Conservation (phyloP, 1,140 invertebrate genomes). For the Scaptomyza graminum region DNA sequence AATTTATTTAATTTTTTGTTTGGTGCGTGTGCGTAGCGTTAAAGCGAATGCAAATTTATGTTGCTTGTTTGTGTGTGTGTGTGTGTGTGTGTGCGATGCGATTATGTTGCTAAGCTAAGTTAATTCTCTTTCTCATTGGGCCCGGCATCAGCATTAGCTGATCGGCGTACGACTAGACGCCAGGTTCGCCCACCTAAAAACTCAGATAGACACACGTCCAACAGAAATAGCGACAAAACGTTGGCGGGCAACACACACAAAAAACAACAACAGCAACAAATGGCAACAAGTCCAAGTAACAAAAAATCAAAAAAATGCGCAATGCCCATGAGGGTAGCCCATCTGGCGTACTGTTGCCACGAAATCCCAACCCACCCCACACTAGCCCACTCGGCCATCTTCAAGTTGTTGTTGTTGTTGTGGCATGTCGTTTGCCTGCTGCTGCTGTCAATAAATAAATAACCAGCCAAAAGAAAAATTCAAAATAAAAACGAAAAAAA, state of each 20-base stretch:
- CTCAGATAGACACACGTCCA: conserved; percentile 28
- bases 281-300: conserved; percentile 57
- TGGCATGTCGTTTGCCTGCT: conserved; percentile 4
- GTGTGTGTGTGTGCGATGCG: conserved; percentile 6
- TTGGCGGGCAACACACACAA: conserved; percentile 43
- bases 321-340: conserved; percentile 24
- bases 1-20: conserved; percentile 30
- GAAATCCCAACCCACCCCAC: not conserved
- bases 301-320: conserved; percentile 26
- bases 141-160: not conserved
- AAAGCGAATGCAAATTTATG: conserved; percentile 41
- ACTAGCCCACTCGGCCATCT: not conserved
- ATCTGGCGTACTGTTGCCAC: conserved; percentile 14
- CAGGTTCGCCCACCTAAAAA: conserved; percentile 69
- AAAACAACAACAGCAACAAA: conserved; percentile 48
- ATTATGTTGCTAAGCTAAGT: conserved; percentile 37
- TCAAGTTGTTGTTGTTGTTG: conserved; percentile 2
- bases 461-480: conserved; percentile 25
- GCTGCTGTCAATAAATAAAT: conserved; percentile 36
- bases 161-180: conserved; percentile 21
- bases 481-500: conserved; percentile 50
- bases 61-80: conserved; percentile 8
- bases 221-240: conserved; percentile 48
- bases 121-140: not conserved
- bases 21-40: conserved; percentile 62